phyloP scores from a whole-genome alignment of 2,888 invertebrate genomes.

The Tinea semifulvella region DNA sequence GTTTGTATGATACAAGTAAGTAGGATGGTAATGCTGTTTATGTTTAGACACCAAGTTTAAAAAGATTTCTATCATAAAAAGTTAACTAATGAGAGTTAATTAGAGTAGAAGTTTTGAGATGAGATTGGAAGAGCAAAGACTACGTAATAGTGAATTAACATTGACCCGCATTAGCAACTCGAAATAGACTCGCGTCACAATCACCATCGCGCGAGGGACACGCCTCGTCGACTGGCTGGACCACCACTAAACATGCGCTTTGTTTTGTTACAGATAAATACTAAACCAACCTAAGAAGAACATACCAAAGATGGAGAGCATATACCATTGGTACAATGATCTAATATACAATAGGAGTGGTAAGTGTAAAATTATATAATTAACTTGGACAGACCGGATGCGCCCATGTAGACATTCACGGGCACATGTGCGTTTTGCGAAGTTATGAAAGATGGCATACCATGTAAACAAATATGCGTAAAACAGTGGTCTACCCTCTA shows the following conservation, averaged over 20 bases:
- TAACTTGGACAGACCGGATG: too few relatives aligned
- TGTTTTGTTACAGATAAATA: constrained; percentile 50
- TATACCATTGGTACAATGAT: constrained; percentile 73
- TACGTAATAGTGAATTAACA: constrained; percentile 15
- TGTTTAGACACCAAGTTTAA: too few relatives aligned
- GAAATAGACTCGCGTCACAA: constrained; percentile 22
- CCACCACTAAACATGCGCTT: not conserved
- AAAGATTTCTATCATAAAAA: not conserved
- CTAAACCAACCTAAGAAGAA: constrained; percentile 29
- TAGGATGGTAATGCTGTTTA: too few relatives aligned
- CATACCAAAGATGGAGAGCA: constrained; percentile 66
- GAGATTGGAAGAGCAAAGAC: constrained; percentile 6
- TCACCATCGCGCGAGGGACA: constrained; percentile 5
- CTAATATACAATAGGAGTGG: constrained; percentile 78
- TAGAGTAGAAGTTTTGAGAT: not conserved
- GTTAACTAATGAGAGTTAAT: not conserved
- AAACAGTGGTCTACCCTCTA: too few relatives aligned
- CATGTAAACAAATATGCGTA: too few relatives aligned
- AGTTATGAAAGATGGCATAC: too few relatives aligned
- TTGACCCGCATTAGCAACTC: constrained; percentile 17
- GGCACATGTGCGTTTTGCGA: too few relatives aligned
- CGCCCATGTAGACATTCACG: too few relatives aligned
- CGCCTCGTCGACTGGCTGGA: not conserved
- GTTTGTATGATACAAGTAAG: too few relatives aligned
- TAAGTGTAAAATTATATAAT: constrained; percentile 44